A percentile compares a stretch with the other conserved stretches of the same genome.
phyloP scores from a whole-genome alignment of 1,140 invertebrate species.

The Aphelinus certus region DNA sequence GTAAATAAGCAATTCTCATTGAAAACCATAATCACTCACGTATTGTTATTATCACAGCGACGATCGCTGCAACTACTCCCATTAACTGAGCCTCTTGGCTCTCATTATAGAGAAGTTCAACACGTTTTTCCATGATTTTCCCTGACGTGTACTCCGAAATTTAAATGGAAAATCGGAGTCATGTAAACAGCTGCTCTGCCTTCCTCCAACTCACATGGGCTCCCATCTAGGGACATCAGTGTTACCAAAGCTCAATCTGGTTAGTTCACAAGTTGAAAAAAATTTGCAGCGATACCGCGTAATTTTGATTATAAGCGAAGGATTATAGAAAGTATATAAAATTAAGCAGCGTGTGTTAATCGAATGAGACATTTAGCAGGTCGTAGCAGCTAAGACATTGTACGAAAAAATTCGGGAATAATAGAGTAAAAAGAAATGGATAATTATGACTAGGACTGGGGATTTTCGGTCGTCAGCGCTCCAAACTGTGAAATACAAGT shows the following conservation, averaged over 20 bases:
- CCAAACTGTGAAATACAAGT: too few species aligned
- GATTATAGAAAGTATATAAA: too few species aligned
- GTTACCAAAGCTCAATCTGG: background rate
- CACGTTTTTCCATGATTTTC: conserved; percentile 51
- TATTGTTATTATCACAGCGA: conserved; percentile 66
- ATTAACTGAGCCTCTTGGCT: conserved; percentile 59
- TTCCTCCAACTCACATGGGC: background rate
- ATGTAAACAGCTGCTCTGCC: conserved; percentile 21
- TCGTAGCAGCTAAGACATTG: too few species aligned
- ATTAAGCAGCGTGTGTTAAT: too few species aligned
- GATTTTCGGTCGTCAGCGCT: too few species aligned
- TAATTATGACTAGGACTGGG: too few species aligned
- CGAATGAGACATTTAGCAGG: too few species aligned
- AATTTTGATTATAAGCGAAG: too few species aligned
- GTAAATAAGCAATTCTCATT: conserved; percentile 16
- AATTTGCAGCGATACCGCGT: too few species aligned
- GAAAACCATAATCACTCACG: conserved; percentile 56
- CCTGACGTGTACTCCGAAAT: background rate
- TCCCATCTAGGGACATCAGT: background rate
- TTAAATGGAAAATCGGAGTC: conserved; percentile 24
- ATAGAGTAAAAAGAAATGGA: too few species aligned
- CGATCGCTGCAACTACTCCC: conserved; percentile 63
- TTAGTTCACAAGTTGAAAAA: too few species aligned
- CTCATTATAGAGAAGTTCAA: conserved; percentile 47
- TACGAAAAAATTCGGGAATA: too few species aligned